These are phyloP conservation scores for Aradophagus sp. DNA, from an alignment of 1,140 invertebrate genomes.

Conservation along the genomic window DNA sequence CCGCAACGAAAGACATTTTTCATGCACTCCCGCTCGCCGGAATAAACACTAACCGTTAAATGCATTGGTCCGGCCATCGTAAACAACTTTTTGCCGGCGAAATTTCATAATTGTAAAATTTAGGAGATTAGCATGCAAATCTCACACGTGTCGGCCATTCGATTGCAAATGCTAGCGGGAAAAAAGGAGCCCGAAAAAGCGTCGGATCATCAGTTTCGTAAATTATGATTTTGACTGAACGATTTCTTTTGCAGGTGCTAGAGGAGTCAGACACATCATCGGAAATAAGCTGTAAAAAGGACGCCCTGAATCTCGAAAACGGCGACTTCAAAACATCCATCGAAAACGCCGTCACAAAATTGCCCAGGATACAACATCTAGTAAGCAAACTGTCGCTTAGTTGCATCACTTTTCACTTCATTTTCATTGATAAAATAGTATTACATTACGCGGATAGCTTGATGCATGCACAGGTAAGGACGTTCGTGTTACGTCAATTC, in stretches of 20 bases:
- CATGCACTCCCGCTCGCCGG: conserved; percentile 1
- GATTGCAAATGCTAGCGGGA: not conserved
- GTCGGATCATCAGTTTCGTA: conserved; percentile 3
- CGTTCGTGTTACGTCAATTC: conserved; percentile 13
- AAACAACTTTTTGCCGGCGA: conserved; percentile 12
- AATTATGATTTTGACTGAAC: conserved; percentile 1
- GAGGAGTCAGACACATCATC: conserved; percentile 77
- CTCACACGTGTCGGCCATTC: not conserved
- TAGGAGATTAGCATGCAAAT: conserved; percentile 19
- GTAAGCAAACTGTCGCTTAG: conserved; percentile 66
- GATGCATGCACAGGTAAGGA: too few species aligned
- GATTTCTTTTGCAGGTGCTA: conserved; percentile 69
- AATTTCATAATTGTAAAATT: conserved; percentile 15
- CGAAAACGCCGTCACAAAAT: conserved; percentile 74
- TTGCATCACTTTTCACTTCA: too few species aligned
- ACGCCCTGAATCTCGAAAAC: conserved; percentile 73
- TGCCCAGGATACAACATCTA: conserved; percentile 75
- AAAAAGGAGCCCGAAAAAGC: not conserved
- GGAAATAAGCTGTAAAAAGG: conserved; percentile 76
- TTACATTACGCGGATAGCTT: too few species aligned
- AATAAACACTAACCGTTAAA: conserved; percentile 3
- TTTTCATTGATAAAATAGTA: too few species aligned
- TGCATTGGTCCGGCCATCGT: conserved; percentile 2
- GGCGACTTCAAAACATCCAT: conserved; percentile 73
- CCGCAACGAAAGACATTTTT: not conserved